phyloP scores from a whole-genome alignment of 2,113 vertebrate genomes.

The Alouatta palliata region DNA sequence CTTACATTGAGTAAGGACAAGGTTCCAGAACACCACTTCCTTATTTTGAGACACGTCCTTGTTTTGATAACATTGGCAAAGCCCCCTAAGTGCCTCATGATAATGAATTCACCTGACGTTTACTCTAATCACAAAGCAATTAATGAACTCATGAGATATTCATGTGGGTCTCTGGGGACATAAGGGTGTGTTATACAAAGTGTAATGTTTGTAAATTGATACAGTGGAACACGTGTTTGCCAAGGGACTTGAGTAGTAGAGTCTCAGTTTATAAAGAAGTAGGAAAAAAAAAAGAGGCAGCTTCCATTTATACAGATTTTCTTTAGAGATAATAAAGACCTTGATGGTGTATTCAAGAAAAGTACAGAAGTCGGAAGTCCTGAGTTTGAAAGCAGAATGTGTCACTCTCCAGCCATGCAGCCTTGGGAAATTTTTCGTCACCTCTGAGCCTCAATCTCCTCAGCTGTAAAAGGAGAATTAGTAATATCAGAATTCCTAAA shows the following conservation, averaged over 20 bases:
- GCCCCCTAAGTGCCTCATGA: slow-evolving; percentile 28
- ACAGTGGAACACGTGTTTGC: neutral
- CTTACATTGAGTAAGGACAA: neutral
- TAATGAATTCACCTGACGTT: slow-evolving; percentile 81
- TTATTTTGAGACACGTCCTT: slow-evolving; percentile 49
- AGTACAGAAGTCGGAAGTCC: neutral
- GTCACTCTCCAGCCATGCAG: neutral
- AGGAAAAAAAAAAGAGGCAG: slow-evolving; percentile 11
- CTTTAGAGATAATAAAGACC: neutral
- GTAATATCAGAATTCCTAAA: neutral
- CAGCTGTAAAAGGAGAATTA: neutral
- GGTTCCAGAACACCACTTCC: neutral
- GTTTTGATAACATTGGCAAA: slow-evolving; percentile 69
- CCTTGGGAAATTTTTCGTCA: slow-evolving; percentile 17
- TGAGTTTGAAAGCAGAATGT: neutral
- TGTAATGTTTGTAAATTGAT: slow-evolving; percentile 72
- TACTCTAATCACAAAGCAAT: slow-evolving; percentile 73
- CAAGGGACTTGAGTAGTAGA: slow-evolving; percentile 30
- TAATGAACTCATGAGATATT: slow-evolving; percentile 79
- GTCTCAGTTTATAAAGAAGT: slow-evolving; percentile 21
- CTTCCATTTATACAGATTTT: slow-evolving; percentile 8
- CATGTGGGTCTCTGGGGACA: slow-evolving; percentile 59
- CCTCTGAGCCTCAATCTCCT: neutral
- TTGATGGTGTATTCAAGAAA: neutral
- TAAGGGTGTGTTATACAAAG: slow-evolving; percentile 59